Evolutionary conservation across 2,113 vertebrate species (phyloP).

Genomic region (Arenaria interpres): DNA sequence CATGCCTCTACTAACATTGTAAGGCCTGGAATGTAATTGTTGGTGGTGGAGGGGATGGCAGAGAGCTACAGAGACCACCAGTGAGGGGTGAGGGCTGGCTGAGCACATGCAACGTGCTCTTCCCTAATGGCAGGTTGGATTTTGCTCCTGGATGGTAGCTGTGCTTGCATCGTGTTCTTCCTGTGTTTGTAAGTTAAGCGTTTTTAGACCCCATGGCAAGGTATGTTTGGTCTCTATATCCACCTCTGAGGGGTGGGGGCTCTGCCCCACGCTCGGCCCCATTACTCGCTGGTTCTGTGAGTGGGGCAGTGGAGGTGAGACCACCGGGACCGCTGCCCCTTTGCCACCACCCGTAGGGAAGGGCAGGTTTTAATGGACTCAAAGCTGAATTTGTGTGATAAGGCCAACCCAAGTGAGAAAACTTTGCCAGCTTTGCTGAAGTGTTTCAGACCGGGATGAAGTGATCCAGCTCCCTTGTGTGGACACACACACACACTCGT

Average conservation of each 20-base stretch:
- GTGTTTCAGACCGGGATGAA: too few relatives aligned
- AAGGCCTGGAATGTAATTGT: background rate
- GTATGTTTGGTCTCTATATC: rapidly evolving
- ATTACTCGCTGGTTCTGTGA: rapidly evolving
- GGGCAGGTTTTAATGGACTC: background rate
- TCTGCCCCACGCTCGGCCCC: rapidly evolving
- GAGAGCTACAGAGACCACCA: rapidly evolving
- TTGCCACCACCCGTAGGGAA: rapidly evolving
- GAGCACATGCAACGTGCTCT: rapidly evolving
- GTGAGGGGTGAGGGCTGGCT: background rate
- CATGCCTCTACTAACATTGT: rapidly evolving
- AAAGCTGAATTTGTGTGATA: background rate
- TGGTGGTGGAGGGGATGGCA: background rate
- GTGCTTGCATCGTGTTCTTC: background rate
- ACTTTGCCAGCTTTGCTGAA: background rate
- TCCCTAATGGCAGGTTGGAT: background rate
- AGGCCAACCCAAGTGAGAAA: background rate
- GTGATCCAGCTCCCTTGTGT: rapidly evolving
- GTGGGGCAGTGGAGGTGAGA: rapidly evolving
- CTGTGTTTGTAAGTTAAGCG: background rate
- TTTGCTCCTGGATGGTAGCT: background rate
- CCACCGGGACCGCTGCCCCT: rapidly evolving
- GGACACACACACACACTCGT: too few relatives aligned
- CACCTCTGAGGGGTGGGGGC: rapidly evolving
- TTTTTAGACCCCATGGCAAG: rapidly evolving